Evolutionary conservation across 2,888 invertebrate species (phyloP), one percentile per base, ranked within the genome.

Genomic region (Rhingia campestris): DNA sequence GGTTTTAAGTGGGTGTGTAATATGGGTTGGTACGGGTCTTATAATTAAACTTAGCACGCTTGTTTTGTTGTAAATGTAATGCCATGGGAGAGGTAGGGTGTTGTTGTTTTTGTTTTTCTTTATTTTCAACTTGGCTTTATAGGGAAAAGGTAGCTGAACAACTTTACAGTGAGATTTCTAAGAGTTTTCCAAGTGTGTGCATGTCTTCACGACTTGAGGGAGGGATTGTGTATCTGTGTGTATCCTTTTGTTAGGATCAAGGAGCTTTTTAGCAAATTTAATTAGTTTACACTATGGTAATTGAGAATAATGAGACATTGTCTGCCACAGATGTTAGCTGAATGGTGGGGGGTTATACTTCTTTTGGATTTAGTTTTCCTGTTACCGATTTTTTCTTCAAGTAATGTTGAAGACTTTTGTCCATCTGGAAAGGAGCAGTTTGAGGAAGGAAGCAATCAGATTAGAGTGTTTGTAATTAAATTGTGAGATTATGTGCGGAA

Each of bases 341-440:
- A 9, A 3, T 47, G 53, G 66, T 64, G 45, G 59, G 41, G 72
- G 33, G 58, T 7, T 63, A 30, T 64, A 54, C 10, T 39, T 66
- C 63, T 22, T 56, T 47, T 5, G 35, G 47, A 73, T 82, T 77
- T 59, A 32, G 39, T 73, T 73, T 67, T 37, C 67, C 37, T 69
- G 51, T 84, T 85, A 85, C 85, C 85, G 85, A 85, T 85, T 85
- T 85, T 66, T 85, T 85, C 72, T 81, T 85, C 67, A 85, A 59
- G 75, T 85, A 85, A 56, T 85, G 85, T 45, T 72, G 75, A 30
- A 85, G 72, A 47, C 80, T 81, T 72, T 76, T 85, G 72, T 85
- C 85, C 85, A 85, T 69, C 75, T 81, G 64, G 43, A 22, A 59
- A 54, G 43, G 45, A 22, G 56, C 14, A 51, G 41, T 61, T 72